Conservation (phyloP, 1,140 invertebrate species). For the Dinoponera quadriceps region DNA sequence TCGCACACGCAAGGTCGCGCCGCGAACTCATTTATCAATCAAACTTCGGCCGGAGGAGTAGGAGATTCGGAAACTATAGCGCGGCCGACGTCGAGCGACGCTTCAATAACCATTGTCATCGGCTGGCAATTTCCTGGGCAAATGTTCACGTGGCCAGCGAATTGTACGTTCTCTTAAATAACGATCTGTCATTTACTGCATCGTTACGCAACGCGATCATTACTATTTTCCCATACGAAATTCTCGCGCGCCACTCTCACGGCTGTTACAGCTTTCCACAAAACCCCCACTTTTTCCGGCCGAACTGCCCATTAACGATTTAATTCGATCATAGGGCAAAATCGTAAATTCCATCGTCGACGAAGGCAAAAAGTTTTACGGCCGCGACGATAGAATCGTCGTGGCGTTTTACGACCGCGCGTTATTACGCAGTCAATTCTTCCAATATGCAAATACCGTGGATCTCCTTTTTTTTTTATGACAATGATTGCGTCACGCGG, state of each 20-base stretch:
- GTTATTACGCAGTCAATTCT: neutral
- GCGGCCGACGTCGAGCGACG: neutral
- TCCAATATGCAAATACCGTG: slow-evolving; percentile 15
- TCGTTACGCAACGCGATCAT: slow-evolving; percentile 47
- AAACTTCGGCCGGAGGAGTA: slow-evolving; percentile 1
- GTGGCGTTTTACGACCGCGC: slow-evolving; percentile 7
- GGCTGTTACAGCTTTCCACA: neutral
- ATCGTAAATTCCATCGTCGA: slow-evolving; percentile 18
- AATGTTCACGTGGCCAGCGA: neutral
- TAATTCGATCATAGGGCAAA: slow-evolving; percentile 8
- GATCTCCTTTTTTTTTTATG: neutral
- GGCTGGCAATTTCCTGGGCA: slow-evolving; percentile 63
- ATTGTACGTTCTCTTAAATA: slow-evolving; percentile 46
- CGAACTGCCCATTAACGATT: neutral
- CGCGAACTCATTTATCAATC: slow-evolving; percentile 29
- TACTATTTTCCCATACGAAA: slow-evolving; percentile 39
- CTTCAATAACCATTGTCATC: slow-evolving; percentile 53
- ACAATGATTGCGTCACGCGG: neutral
- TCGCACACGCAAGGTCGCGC: neutral
- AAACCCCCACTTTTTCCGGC: neutral
- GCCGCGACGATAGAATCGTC: slow-evolving; percentile 9
- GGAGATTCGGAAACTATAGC: slow-evolving; percentile 57
- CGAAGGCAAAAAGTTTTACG: slow-evolving; percentile 3
- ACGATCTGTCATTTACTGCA: slow-evolving; percentile 33
- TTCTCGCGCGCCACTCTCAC: neutral